phyloP scores from a whole-genome alignment of 2,113 vertebrate species.

The Percina caprodes region DNA sequence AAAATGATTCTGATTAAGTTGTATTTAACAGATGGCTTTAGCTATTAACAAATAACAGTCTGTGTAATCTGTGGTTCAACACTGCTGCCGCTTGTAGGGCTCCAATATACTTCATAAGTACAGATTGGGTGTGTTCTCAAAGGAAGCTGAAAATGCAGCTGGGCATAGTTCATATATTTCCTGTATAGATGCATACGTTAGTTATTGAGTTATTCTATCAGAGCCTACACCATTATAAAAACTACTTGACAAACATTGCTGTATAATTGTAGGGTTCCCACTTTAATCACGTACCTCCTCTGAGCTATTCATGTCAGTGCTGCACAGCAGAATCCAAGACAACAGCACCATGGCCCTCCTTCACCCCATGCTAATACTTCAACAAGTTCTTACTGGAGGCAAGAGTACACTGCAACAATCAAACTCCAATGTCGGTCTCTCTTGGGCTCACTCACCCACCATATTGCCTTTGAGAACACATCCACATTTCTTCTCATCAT shows the following conservation, averaged over 20 bases:
- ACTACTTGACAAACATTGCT: no score
- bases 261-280: neutral
- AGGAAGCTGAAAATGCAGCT: no score
- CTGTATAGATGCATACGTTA: neutral
- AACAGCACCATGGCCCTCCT: neutral
- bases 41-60: constrained; percentile 4
- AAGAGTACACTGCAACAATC: neutral
- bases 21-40: neutral
- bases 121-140: no score
- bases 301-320: neutral
- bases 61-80: constrained; percentile 45
- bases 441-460: no score
- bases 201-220: neutral
- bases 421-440: neutral
- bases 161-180: neutral
- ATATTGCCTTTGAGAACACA: neutral
- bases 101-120: neutral
- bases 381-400: neutral
- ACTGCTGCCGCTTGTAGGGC: neutral
- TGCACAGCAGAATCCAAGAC: neutral
- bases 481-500: neutral
- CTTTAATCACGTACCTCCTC: neutral
- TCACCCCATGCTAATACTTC: neutral
- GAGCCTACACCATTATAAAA: neutral
- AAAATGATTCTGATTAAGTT: constrained; percentile 45